phyloP scores from a whole-genome alignment of 2,113 vertebrate genomes.

The Ivindomyrus marchei region DNA sequence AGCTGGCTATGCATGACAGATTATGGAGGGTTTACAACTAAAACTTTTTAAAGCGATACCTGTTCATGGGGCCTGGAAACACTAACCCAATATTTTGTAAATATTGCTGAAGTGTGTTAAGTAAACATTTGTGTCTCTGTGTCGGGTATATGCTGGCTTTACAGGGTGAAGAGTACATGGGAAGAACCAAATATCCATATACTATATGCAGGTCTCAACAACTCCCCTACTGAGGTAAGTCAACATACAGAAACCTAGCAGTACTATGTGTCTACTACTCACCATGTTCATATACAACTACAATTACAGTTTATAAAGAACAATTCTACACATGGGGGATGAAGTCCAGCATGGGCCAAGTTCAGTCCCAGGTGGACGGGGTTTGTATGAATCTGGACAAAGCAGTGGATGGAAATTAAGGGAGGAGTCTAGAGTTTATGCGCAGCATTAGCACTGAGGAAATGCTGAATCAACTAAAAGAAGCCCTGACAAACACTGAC shows the following conservation, averaged over 20 bases:
- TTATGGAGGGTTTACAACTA: not conserved
- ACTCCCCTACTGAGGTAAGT: not conserved
- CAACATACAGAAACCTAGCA: not conserved
- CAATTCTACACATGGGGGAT: not conserved
- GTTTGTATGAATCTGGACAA: not conserved
- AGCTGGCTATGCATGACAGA: not conserved
- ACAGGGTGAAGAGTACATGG: not conserved
- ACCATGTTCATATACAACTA: not conserved
- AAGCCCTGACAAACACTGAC: not conserved
- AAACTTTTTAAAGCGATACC: not conserved
- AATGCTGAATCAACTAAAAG: not conserved
- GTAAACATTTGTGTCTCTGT: not conserved
- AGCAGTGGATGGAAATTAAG: not conserved
- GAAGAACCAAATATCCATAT: not conserved
- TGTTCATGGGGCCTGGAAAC: not conserved
- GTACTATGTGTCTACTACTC: not conserved
- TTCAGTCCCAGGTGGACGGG: not conserved
- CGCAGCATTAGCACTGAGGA: not conserved
- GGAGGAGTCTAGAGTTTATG: not conserved
- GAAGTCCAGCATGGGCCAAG: not conserved
- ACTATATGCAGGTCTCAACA: not conserved
- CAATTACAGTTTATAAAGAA: not conserved
- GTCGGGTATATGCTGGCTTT: not conserved
- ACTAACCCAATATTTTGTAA: not conserved
- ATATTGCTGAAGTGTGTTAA: not conserved